Percentiles rank a stretch among this genome's conserved stretches.
Evolutionary conservation across 2,888 invertebrate species (phyloP).

Genomic region (Uropetala carovei): DNA sequence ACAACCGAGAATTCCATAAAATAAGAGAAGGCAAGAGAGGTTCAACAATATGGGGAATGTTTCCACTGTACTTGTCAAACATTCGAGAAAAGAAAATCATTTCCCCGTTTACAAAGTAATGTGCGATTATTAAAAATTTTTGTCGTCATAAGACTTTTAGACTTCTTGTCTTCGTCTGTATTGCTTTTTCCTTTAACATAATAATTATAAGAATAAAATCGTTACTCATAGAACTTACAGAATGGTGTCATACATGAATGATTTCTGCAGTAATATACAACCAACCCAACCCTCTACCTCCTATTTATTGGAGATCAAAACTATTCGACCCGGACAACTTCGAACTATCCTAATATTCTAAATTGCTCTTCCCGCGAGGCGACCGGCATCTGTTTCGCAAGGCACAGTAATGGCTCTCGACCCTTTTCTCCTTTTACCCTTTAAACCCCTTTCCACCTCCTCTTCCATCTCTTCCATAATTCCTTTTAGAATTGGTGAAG

Average conservation of each 20-base stretch:
- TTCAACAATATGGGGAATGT: too few species aligned
- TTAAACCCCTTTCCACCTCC: slow-evolving; percentile 27
- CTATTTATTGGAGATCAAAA: not conserved
- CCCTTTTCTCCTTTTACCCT: slow-evolving; percentile 34
- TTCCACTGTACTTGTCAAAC: too few species aligned
- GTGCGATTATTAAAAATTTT: too few species aligned
- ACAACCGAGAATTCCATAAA: not conserved
- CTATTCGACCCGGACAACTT: not conserved
- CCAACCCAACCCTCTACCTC: not conserved
- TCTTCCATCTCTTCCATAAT: slow-evolving; percentile 53
- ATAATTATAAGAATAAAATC: too few species aligned
- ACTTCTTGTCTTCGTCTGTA: too few species aligned
- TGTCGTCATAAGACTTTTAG: too few species aligned
- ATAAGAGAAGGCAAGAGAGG: not conserved
- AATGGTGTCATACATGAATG: too few species aligned
- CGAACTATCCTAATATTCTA: slow-evolving; percentile 23
- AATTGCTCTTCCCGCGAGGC: slow-evolving; percentile 34
- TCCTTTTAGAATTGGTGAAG: not conserved
- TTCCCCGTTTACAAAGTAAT: too few species aligned
- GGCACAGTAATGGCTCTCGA: slow-evolving; percentile 39
- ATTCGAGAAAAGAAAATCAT: too few species aligned
- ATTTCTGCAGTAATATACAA: not conserved
- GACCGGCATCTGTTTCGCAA: slow-evolving; percentile 56
- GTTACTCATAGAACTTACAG: too few species aligned
- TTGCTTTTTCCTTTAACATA: too few species aligned